Evolutionary conservation across 2,797 vertebrate genomes (phyloP), one percentile per base, ranked within the genome.

Genomic region (Emydoidea blandingii): DNA sequence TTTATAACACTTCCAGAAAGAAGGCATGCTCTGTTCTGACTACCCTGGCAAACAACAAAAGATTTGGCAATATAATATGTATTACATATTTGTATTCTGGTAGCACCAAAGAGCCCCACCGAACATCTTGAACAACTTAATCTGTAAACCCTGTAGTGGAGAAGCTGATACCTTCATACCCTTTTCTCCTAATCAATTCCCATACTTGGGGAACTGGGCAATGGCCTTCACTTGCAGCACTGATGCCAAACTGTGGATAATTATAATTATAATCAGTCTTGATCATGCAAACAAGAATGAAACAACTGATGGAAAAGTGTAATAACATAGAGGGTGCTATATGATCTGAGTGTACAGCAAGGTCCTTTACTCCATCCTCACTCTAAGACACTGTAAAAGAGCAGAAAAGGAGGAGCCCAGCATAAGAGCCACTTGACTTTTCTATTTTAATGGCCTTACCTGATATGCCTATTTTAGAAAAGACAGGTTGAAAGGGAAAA

Each of bases 391-490:
- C 78, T 27, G 3, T 89, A 93, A 93, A 79, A 31, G 53, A 90
- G 23, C 27, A 94, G 85, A 87, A 94, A 89, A 84, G 96, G 59
- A 50, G 93, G 91, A 94, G 88, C 37, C 27, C 78, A 87, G 56
- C 91, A 3, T 74, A 88, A 84, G 84, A 94, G 86, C 68, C 91
- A 92, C 25, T 83, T 85, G 81, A 88, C 86, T 93, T 96, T 96
- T 97, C 89, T 92, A 85, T 86, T 97, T 96, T 95, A 88, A 92
- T 68, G 74, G 92, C 86, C 88, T 86, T 95, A 94, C 81, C 94
- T 96, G 97, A 97, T 97, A 97, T 96, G 37, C 95, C 89, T 65
- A 94, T 97, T 97, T 97, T 97, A 97, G 93, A 85, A 95, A 93
- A 96, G 94, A 86, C 85, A 94, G 94, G 94, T 96, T 92, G 94